These are phyloP conservation scores for Caranx melampygus DNA, from an alignment of 2,113 vertebrate genomes.

Conservation along the genomic window DNA sequence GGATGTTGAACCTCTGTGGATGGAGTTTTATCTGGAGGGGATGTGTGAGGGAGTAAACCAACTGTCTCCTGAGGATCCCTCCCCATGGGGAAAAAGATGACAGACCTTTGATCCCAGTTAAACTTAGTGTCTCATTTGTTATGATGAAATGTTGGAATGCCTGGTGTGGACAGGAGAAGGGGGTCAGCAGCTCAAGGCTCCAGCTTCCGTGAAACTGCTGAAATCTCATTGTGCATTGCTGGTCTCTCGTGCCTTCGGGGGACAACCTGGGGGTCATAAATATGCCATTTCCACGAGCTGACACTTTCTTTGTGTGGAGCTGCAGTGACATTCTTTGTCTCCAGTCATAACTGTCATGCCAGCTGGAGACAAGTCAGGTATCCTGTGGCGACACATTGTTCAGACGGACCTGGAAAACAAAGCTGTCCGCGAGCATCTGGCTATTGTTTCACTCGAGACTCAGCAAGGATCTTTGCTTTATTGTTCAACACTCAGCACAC, in stretches of 20 bases:
- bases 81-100: conserved; percentile 33
- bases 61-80: conserved; percentile 32
- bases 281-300: conserved; percentile 53
- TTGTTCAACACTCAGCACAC: conserved; percentile 48
- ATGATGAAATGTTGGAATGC: conserved; percentile 55
- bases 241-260: conserved; percentile 11
- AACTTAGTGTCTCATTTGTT: conserved; percentile 70
- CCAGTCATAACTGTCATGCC: conserved; percentile 48
- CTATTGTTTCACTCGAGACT: conserved; percentile 43
- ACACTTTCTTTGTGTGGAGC: conserved; percentile 25
- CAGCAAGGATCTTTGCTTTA: conserved; percentile 26
- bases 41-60: conserved; percentile 21
- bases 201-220: conserved; percentile 59
- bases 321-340: conserved; percentile 49
- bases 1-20: conserved; percentile 22
- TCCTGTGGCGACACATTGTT: conserved; percentile 67
- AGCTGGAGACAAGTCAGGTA: conserved; percentile 54
- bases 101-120: conserved; percentile 52
- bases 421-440: conserved; percentile 35
- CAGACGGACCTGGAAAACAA: conserved; percentile 45
- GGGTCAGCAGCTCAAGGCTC: conserved; percentile 57
- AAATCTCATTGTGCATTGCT: conserved; percentile 63
- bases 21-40: conserved; percentile 29
- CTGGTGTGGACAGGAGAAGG: conserved; percentile 44
- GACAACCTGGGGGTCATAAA: conserved; percentile 60